Evolutionary conservation across 2,113 vertebrate genomes (phyloP), one percentile per base, ranked within the genome.

Genomic region (Otolemur garnettii): DNA sequence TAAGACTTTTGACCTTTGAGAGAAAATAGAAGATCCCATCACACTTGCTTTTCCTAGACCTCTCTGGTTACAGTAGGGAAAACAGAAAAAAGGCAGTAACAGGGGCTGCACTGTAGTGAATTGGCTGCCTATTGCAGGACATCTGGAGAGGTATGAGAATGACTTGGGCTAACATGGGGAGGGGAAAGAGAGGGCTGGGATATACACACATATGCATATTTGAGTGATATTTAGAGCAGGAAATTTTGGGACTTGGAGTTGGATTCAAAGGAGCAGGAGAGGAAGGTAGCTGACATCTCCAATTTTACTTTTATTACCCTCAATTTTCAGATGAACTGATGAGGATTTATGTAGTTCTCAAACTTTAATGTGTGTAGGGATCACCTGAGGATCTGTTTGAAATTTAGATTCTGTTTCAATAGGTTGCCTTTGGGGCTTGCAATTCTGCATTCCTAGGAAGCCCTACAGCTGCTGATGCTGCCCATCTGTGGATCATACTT

Each of bases 1-100:
- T 59, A 38, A 69, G n/a, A 17, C 38, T 59, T 62, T 88, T n/a
- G 66, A 12, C 33, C 17, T 94, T 71, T 90, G 64, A 97, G n/a
- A 84, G 15, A 10, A 55, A 30, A 24, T 28, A 13, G 18, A 87
- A 35, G 7, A n/a, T 82, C 53, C 68, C 21, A 35, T 93, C 28
- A 81, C 13, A 59, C 78, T 79, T 94, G 30, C 8, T 26, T 92
- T 88, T 74, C 71, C n/a, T 90, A 15, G 21, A 35, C 59, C 28
- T 59, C 24, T 79, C 38, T 64, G 7, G 42, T 78, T 90, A 7
- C 62, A 75, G 13, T 78, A 69, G 62, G 77, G 21, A 57, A 38
- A 79, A 81, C 8, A 45, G n/a, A 1, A 30, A 87, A 66, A 38
- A 10, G 30, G 14, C 78, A 72, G 24, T 13, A 78, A 13, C 14